Evolutionary conservation across 2,888 invertebrate species (phyloP).

Genomic region (Globia sparganii): DNA sequence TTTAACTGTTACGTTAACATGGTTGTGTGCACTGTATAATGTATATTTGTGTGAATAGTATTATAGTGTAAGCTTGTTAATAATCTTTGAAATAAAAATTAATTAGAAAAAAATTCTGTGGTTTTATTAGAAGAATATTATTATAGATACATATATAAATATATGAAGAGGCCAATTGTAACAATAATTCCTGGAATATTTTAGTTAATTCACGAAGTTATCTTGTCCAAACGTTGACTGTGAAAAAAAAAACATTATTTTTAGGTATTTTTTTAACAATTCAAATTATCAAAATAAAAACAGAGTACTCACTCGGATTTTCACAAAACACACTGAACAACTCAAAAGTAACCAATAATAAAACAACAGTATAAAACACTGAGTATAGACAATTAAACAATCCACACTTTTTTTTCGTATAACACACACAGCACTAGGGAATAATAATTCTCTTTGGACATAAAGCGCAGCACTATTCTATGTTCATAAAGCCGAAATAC

Average conservation of each 20-base stretch:
- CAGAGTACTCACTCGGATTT: constrained; percentile 56
- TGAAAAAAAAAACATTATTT: constrained; percentile 70
- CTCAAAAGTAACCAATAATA: constrained; percentile 54
- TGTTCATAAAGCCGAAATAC: constrained; percentile 47
- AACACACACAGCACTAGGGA: constrained; percentile 31
- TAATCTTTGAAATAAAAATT: constrained; percentile 72
- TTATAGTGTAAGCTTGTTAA: constrained; percentile 76
- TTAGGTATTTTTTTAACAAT: background rate
- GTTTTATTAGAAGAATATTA: constrained; percentile 43
- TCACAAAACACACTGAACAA: constrained; percentile 54
- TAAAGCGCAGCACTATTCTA: constrained; percentile 51
- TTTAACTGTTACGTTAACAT: no score
- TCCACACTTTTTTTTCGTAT: constrained; percentile 38
- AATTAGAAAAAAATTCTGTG: constrained; percentile 58
- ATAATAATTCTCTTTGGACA: constrained; percentile 38
- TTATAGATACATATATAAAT: constrained; percentile 27
- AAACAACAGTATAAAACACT: constrained; percentile 51
- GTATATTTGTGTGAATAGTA: constrained; percentile 74
- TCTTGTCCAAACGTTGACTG: constrained; percentile 88
- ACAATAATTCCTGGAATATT: constrained; percentile 48
- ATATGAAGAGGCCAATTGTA: constrained; percentile 53
- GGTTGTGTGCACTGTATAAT: constrained; percentile 79
- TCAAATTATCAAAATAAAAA: constrained; percentile 6
- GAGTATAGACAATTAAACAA: constrained; percentile 50
- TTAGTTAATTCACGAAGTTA: constrained; percentile 80